Percentiles rank a stretch among this genome's conserved stretches.
phyloP scores from a whole-genome alignment of 2,888 invertebrate genomes.

The Lasioglossum malachurum region DNA sequence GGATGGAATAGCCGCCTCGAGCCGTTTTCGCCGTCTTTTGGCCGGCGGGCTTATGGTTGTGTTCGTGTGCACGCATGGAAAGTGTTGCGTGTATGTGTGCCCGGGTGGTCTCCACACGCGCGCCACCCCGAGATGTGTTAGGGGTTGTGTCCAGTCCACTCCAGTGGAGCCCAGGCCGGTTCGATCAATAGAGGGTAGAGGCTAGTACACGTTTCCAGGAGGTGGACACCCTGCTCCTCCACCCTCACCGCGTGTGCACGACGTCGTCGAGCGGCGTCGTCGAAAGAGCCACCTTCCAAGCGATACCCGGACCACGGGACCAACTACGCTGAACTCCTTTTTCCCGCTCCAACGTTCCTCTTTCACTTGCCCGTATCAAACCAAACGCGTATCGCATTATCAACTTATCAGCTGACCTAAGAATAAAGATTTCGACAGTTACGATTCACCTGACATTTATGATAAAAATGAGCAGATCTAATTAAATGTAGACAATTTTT shows the following conservation, averaged over 20 bases:
- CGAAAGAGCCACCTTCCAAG: slow-evolving; percentile 61
- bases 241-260: slow-evolving; percentile 52
- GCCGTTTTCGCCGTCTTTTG: slow-evolving; percentile 82
- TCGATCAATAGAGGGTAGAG: slow-evolving; percentile 85
- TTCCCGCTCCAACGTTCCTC: background rate
- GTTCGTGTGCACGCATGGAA: slow-evolving; percentile 5
- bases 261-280: slow-evolving; percentile 54
- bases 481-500: no score
- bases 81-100: background rate
- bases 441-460: no score
- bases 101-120: background rate
- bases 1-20: slow-evolving; percentile 73
- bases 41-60: slow-evolving; percentile 64
- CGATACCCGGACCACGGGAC: slow-evolving; percentile 54
- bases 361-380: background rate
- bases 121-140: slow-evolving; percentile 74
- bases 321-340: slow-evolving; percentile 26
- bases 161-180: slow-evolving; percentile 84
- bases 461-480: background rate
- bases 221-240: slow-evolving; percentile 80
- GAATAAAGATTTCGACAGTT: background rate
- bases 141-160: slow-evolving; percentile 84
- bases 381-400: background rate
- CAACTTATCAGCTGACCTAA: background rate
- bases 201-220: slow-evolving; percentile 83